Base-by-base conservation (phyloP, 30 jellyfish, hydroid and myxozoan species). In the Pelagia noctiluca region DNA sequence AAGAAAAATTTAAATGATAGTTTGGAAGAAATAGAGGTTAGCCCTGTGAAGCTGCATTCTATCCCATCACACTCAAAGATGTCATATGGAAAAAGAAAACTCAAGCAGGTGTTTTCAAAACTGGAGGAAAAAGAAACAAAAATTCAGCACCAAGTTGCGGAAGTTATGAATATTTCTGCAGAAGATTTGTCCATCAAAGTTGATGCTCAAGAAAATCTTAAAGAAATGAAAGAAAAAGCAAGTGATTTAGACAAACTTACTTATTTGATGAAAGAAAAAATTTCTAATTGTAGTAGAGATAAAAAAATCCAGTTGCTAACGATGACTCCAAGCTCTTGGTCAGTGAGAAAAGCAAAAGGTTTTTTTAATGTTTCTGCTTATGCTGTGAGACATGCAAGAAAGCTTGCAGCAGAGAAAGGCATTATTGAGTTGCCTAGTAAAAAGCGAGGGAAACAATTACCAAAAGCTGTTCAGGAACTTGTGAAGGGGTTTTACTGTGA, bases 201-300 rank as follows among this genome's bases (percentile, higher is more conserved):
- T 33, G 18, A 23, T 24, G 77, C 18, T 11, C 49, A 30, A 0
- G 61, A 50, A 48, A 34, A 13, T 32, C 1, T 26, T 1, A 34
- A 75, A 33, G 77, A 75, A 48, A 60, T 12, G n/a, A 75, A 30
- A 8, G 85, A 36, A 28, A 78, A 78, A 50, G 68, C 89, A 18
- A 68, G 49, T 1, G 83, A 57, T 13, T 33, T 78, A 22, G 89
- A 78, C 83, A 61, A 35, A 1, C 89, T 78, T 19, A 68, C 18
- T 37, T 33, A n/a, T 46, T 63, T 78, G 68, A 50, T 61, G 66
- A 63, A 78, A 36, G 42, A 36, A n/a, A 34, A 75, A 75, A 75
- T 75, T 34, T 8, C 50, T 11, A 29, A 31, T 24, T 75, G 72
- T 12, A 0, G 1, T 36, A 42, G 30, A 23, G 25, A 53, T 13